Evolutionary conservation across 2,113 vertebrate genomes (phyloP), one percentile per base, ranked within the genome.

Genomic region (Tachuris rubrigastra): DNA sequence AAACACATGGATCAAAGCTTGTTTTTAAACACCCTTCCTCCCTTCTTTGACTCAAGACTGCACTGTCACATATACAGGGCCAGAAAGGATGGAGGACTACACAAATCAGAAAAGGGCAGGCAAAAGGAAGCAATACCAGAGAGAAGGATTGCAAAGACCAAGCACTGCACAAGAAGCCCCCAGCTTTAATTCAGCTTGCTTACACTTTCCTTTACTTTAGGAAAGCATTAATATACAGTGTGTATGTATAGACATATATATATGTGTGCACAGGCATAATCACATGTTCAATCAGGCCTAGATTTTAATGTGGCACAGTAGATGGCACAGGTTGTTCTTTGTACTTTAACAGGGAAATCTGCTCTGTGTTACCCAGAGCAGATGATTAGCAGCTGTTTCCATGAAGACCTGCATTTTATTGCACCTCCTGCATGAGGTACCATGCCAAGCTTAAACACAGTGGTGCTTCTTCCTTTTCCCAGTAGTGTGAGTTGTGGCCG

Each of bases 271-370:
- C 15, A 85, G 33, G 22, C n/a, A 10, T 50, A 42, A 10, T 75
- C 37, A 4, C 20, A 14, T 39, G 41, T 44, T 85, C 93, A 96
- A 65, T 94, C 94, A 91, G 87, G 80, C 96, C 91, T 98, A 95
- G 92, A 94, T 92, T 94, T 97, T 94, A 78, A 90, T 16, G 10
- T 84, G 84, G 20, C 41, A 6, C 27, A 92, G 79, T 69, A 96
- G 81, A 87, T 77, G 67, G 41, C 79, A 78, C 59, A 53, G 55
- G 33, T 91, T 67, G 46, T 72, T 88, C 1, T 63, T 94, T 95
- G 78, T 74, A 66, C 90, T 96, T 72, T 49, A 90, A 46, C 39
- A 41, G 72, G 59, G 27, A 88, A 93, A 92, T 95, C 62, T 77
- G 31, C 31, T 85, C 82, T 83, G 0, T 76, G 41, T 73, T 93